Conservation (phyloP, 2,797 vertebrate genomes). For the Lagocephalus sceleratus region DNA sequence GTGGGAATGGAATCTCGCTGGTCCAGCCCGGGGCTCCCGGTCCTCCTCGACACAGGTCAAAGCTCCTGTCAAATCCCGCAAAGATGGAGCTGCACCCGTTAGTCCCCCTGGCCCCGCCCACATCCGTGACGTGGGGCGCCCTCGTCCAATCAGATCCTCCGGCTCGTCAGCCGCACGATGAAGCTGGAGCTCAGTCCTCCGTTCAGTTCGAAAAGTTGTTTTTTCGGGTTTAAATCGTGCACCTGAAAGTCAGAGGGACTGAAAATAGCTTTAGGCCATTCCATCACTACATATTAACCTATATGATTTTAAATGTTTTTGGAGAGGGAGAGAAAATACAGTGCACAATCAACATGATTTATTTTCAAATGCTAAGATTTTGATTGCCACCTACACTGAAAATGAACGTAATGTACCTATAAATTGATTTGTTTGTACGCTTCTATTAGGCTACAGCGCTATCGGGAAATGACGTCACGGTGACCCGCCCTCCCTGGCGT, state of each 20-base stretch:
- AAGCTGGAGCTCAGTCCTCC: constrained; percentile 5
- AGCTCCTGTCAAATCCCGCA: constrained; percentile 77
- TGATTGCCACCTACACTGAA: background rate
- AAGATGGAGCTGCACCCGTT: constrained; percentile 76
- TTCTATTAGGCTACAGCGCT: background rate
- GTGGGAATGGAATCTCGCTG: constrained; percentile 37
- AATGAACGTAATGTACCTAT: background rate
- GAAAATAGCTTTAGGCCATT: no score
- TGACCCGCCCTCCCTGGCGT: constrained; percentile 47
- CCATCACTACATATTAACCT: no score
- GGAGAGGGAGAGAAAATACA: background rate
- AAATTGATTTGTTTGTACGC: background rate
- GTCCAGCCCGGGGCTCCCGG: constrained; percentile 36
- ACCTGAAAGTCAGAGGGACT: no score
- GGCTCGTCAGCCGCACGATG: background rate
- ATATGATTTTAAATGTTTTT: background rate
- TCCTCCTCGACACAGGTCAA: constrained; percentile 72
- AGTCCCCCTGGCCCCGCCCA: constrained; percentile 64
- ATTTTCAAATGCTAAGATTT: no score
- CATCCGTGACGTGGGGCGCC: constrained; percentile 54
- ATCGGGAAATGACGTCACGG: constrained; percentile 24
- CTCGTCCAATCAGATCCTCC: constrained; percentile 59
- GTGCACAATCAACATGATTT: no score
- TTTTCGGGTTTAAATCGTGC: no score
- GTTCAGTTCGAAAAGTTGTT: constrained; percentile 14